Evolutionary conservation across 1,140 invertebrate species (phyloP).

Genomic region (Saccostrea cuccullata): DNA sequence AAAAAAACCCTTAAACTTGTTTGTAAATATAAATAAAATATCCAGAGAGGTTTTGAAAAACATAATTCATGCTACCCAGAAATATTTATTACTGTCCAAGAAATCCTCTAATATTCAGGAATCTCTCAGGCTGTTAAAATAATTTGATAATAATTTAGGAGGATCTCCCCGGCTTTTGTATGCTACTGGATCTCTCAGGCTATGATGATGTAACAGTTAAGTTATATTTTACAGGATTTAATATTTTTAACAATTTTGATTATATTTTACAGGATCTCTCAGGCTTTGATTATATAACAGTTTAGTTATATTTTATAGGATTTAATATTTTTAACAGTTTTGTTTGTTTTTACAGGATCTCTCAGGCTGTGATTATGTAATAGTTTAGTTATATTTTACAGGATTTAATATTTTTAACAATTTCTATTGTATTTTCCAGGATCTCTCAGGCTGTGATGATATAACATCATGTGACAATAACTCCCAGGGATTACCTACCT

Average conservation of each 20-base stretch:
- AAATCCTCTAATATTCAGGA: too few species aligned
- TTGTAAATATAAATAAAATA: too few species aligned
- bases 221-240: background rate
- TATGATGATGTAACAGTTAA: background rate
- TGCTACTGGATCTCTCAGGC: background rate
- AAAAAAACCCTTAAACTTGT: too few species aligned
- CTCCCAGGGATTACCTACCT: conserved; percentile 50
- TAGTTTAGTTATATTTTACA: too few species aligned
- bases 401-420: background rate
- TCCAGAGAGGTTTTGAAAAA: too few species aligned
- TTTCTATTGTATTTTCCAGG: conserved; percentile 25
- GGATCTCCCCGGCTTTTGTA: background rate
- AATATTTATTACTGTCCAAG: too few species aligned
- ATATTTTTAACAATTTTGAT: background rate
- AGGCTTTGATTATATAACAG: conserved; percentile 30
- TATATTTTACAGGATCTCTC: conserved; percentile 24
- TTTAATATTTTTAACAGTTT: background rate
- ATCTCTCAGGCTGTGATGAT: conserved; percentile 36
- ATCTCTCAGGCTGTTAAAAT: too few species aligned
- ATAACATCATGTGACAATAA: conserved; percentile 31
- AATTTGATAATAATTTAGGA: too few species aligned
- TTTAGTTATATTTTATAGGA: too few species aligned
- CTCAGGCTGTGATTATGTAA: too few species aligned
- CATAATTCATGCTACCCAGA: too few species aligned
- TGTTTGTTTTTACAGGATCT: conserved; percentile 20